These are phyloP conservation scores for Hyphantria cunea DNA, from an alignment of 1,140 invertebrate species.

Conservation along the genomic window DNA sequence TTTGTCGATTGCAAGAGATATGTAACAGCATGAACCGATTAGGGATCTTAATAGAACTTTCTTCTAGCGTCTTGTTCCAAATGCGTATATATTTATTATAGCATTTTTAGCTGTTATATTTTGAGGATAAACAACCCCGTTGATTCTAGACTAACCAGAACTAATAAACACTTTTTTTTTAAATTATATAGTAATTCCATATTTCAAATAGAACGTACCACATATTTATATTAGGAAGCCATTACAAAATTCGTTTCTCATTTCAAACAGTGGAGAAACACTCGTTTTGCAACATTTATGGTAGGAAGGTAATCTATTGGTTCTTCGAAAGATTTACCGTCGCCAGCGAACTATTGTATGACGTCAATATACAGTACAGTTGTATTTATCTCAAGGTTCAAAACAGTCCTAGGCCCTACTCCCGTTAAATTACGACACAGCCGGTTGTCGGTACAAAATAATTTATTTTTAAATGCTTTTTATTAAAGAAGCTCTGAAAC, in stretches of 20 bases:
- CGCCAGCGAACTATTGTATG: neutral
- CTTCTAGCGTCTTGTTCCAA: too few relatives aligned
- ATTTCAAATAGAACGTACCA: too few relatives aligned
- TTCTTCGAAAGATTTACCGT: slow-evolving; percentile 22
- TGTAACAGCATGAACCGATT: neutral
- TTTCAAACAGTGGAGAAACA: too few relatives aligned
- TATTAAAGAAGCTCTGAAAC: slow-evolving; percentile 11
- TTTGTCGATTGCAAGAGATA: slow-evolving; percentile 10
- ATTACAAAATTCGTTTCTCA: too few relatives aligned
- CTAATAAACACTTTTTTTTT: too few relatives aligned
- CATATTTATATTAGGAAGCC: too few relatives aligned
- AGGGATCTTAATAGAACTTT: neutral
- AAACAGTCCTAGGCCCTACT: slow-evolving; percentile 19
- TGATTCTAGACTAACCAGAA: too few relatives aligned
- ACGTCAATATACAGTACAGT: slow-evolving; percentile 9
- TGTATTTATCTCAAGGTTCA: slow-evolving; percentile 23
- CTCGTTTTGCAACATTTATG: slow-evolving; percentile 15
- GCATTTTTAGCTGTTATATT: too few relatives aligned
- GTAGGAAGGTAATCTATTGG: neutral
- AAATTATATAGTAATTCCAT: too few relatives aligned
- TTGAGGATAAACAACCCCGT: neutral
- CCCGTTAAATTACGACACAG: slow-evolving; percentile 16
- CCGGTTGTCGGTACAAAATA: neutral
- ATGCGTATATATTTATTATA: too few relatives aligned
- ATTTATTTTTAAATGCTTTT: slow-evolving; percentile 19